phyloP scores from a whole-genome alignment of 2,888 invertebrate genomes.

The Vannuccia rotundouncinata region DNA sequence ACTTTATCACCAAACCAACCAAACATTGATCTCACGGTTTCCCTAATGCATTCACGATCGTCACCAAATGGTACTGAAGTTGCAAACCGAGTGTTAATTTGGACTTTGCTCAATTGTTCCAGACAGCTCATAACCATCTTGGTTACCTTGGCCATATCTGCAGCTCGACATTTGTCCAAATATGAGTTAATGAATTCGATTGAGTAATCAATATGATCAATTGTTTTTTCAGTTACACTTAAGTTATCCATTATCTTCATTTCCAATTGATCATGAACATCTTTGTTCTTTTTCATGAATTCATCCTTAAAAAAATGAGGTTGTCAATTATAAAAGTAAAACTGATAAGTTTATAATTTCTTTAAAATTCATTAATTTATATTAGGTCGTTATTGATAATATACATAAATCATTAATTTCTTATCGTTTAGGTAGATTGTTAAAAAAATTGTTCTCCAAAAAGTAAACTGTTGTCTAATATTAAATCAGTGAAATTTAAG shows the following conservation, averaged over 20 bases:
- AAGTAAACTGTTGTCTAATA: too few relatives aligned
- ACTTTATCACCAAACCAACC: constrained; percentile 5
- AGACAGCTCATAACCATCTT: constrained; percentile 28
- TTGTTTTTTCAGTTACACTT: constrained; percentile 19
- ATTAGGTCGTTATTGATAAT: too few relatives aligned
- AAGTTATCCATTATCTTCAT: constrained; percentile 34
- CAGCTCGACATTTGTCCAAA: constrained; percentile 29
- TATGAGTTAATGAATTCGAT: constrained; percentile 24
- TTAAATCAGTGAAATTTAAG: too few relatives aligned
- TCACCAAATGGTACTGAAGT: constrained; percentile 28
- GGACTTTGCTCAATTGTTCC: constrained; percentile 3
- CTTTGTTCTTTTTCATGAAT: constrained; percentile 33
- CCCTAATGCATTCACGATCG: neutral
- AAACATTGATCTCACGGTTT: constrained; percentile 7
- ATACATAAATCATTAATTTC: too few relatives aligned
- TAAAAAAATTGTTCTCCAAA: too few relatives aligned
- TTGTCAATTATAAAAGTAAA: too few relatives aligned
- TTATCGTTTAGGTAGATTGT: too few relatives aligned
- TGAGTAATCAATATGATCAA: constrained; percentile 37
- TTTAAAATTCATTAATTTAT: too few relatives aligned
- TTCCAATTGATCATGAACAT: constrained; percentile 36
- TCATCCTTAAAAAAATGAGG: neutral
- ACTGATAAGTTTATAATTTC: too few relatives aligned
- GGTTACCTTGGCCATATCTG: constrained; percentile 8
- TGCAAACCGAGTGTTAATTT: constrained; percentile 11